Conservation (phyloP, 2,797 vertebrate genomes). For the Pantherophis alleghaniensis region DNA sequence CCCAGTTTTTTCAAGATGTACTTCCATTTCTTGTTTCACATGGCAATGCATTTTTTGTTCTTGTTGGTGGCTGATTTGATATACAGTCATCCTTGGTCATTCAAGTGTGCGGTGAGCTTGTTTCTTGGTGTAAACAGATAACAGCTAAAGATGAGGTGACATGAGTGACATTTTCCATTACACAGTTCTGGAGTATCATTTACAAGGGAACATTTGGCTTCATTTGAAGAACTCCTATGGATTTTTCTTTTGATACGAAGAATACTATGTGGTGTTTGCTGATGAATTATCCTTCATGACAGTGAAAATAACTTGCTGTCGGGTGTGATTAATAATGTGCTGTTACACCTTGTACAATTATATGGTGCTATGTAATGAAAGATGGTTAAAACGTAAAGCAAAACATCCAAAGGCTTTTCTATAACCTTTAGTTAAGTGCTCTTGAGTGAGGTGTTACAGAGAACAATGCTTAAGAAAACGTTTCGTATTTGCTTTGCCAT, state of each 20-base stretch:
- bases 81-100: constrained; percentile 35
- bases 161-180: constrained; percentile 45
- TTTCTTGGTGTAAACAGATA: constrained; percentile 43
- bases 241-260: constrained; percentile 47
- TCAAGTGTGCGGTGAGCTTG: constrained; percentile 5
- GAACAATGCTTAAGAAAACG: neutral
- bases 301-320: constrained; percentile 37
- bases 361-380: neutral
- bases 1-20: constrained; percentile 6
- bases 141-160: constrained; percentile 25
- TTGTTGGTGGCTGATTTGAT: constrained; percentile 41
- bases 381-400: constrained; percentile 5
- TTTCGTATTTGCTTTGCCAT: neutral
- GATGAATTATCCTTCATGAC: constrained; percentile 37
- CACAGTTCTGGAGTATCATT: neutral
- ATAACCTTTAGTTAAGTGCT: neutral
- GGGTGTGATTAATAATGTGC: constrained; percentile 1
- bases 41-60: neutral
- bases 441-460: neutral
- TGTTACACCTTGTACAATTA: constrained; percentile 16
- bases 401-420: constrained; percentile 19
- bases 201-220: constrained; percentile 39
- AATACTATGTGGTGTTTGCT: constrained; percentile 32
- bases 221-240: constrained; percentile 37
- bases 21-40: neutral